These are phyloP conservation scores for Triplophysa siluroides DNA, from an alignment of 2,113 vertebrate species.

Conservation along the genomic window DNA sequence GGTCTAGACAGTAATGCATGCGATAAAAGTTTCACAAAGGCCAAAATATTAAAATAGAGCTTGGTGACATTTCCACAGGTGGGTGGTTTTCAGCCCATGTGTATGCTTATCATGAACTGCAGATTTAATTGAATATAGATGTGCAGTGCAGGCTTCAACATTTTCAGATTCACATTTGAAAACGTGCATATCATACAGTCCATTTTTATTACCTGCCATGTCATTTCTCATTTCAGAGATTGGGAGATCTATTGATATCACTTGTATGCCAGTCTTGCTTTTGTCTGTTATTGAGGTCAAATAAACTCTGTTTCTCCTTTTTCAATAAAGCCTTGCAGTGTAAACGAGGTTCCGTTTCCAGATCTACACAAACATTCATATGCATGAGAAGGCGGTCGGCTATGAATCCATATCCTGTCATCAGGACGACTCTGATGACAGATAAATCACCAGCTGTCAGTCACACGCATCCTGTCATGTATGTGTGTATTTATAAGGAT, in stretches of 20 bases:
- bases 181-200: too few species aligned
- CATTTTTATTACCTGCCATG: too few species aligned
- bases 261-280: background rate
- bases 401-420: constrained; percentile 28
- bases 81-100: too few species aligned
- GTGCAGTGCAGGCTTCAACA: too few species aligned
- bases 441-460: constrained; percentile 42
- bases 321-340: constrained; percentile 1
- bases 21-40: too few species aligned
- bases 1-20: background rate
- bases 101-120: too few species aligned
- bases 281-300: constrained; percentile 8
- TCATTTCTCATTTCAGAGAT: background rate
- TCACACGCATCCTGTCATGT: constrained; percentile 16
- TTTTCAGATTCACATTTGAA: too few species aligned
- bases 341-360: constrained; percentile 35
- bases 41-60: too few species aligned
- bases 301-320: background rate
- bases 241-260: background rate
- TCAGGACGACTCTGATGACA: constrained; percentile 28
- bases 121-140: too few species aligned
- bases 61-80: constrained; percentile 1
- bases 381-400: constrained; percentile 22
- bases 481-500: constrained; percentile 28
- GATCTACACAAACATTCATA: constrained; percentile 34